A percentile compares a stretch with the other conserved stretches of the same genome.
Conservation (phyloP, 2,888 invertebrate species). For the Limenitis arthemis region DNA sequence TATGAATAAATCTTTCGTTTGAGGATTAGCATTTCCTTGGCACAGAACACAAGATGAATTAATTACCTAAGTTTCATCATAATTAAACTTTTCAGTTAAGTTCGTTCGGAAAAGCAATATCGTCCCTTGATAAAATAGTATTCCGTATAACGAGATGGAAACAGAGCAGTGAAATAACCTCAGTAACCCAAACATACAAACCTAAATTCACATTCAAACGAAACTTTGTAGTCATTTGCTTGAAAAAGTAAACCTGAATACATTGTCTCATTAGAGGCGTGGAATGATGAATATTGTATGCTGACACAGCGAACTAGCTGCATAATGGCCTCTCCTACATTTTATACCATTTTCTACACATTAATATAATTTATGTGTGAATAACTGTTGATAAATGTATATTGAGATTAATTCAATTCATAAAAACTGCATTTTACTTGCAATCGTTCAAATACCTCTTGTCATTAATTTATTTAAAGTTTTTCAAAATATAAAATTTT, state of each 20-base stretch:
- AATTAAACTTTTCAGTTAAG: no score
- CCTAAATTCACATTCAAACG: conserved; percentile 15
- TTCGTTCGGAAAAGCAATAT: no score
- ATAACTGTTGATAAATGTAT: neutral
- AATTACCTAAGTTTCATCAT: no score
- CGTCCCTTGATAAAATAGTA: neutral
- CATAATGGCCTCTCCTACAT: conserved; percentile 30
- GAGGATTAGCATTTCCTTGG: no score
- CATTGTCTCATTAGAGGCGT: conserved; percentile 46
- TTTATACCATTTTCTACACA: conserved; percentile 2
- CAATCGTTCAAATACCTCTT: no score
- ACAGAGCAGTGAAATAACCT: conserved; percentile 3
- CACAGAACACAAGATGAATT: no score
- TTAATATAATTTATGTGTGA: neutral
- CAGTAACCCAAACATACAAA: conserved; percentile 8
- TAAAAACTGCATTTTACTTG: no score
- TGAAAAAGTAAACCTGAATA: conserved; percentile 36
- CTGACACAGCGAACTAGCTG: conserved; percentile 30
- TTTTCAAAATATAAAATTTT: no score
- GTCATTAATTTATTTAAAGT: no score
- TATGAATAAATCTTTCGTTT: no score
- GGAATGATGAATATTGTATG: conserved; percentile 48
- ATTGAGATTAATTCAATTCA: neutral
- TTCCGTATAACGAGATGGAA: conserved; percentile 3
- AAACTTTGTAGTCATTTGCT: conserved; percentile 20